Percentiles rank a stretch among this genome's conserved stretches.
Evolutionary conservation across 53 echinoderm and acorn worm species (phyloP).

Genomic region (Antedon mediterranea): DNA sequence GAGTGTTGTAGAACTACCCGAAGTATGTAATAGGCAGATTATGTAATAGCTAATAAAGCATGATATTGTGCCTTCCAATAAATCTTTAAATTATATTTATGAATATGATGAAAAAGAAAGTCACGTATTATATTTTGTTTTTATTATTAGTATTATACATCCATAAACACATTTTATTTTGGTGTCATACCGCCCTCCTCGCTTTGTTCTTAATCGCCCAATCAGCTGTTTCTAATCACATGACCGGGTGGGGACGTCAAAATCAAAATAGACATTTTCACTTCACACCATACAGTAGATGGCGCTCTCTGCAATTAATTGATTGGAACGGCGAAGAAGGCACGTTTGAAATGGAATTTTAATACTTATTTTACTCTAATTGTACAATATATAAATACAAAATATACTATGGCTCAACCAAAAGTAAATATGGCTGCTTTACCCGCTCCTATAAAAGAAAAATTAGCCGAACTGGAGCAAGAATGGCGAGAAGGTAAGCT

Average conservation of each 20-base stretch:
- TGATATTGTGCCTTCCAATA: no score
- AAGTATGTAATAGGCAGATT: no score
- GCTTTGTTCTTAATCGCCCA: neutral
- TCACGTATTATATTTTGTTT: no score
- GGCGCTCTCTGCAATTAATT: neutral
- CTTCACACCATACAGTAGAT: neutral
- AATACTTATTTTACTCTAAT: neutral
- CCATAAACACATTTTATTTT: no score
- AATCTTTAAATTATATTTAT: no score
- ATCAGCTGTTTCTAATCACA: neutral
- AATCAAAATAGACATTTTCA: neutral
- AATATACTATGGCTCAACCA: conserved; percentile 13
- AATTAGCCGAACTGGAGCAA: conserved; percentile 28
- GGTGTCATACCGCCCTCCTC: neutral
- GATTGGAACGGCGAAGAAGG: neutral
- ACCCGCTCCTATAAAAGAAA: conserved; percentile 21
- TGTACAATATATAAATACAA: neutral
- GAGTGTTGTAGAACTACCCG: no score
- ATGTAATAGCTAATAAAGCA: no score
- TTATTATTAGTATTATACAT: no score
- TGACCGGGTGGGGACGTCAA: conserved; percentile 1
- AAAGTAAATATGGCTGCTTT: conserved; percentile 10
- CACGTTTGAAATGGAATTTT: neutral
- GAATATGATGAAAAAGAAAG: no score
- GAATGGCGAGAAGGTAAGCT: conserved; percentile 30